phyloP scores from a whole-genome alignment of 1,140 invertebrate species.

The Lordiphosa mommai region DNA sequence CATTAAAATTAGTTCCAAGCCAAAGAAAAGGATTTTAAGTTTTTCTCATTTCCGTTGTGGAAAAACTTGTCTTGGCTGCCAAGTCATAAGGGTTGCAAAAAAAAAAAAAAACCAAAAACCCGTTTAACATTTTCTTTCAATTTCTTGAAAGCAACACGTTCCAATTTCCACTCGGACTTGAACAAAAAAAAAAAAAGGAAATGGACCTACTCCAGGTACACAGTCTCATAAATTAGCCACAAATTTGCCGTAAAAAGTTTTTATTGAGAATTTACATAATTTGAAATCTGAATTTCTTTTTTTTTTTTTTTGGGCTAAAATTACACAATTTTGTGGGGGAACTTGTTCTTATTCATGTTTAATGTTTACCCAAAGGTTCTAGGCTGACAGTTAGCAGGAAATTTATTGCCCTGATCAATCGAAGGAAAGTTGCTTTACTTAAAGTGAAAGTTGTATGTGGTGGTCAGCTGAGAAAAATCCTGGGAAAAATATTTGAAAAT shows the following conservation, averaged over 20 bases:
- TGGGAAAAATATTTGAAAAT: no score
- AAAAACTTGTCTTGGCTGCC: conserved; percentile 65
- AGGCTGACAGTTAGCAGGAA: conserved; percentile 37
- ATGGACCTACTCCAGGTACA: neutral
- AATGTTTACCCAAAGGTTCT: conserved; percentile 1
- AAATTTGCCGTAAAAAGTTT: conserved; percentile 71
- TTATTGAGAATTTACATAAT: conserved; percentile 58
- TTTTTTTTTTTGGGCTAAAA: conserved; percentile 52
- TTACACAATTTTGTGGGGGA: conserved; percentile 47
- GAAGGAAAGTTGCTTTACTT: conserved; percentile 28
- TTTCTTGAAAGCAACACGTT: conserved; percentile 70
- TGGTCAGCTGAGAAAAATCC: no score
- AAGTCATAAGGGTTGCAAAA: conserved; percentile 16
- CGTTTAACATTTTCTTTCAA: conserved; percentile 45
- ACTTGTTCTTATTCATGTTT: conserved; percentile 37
- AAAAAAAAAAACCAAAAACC: no score
- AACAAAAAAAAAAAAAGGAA: neutral
- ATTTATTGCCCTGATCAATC: conserved; percentile 36
- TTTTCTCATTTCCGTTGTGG: conserved; percentile 16
- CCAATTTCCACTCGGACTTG: conserved; percentile 35
- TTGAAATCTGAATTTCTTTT: conserved; percentile 40
- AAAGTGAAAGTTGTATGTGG: conserved; percentile 21
- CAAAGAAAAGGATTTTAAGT: conserved; percentile 19
- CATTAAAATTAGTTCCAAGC: conserved; percentile 74
- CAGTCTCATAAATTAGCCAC: conserved; percentile 68